Evolutionary conservation across 2,113 vertebrate species (phyloP), one percentile per base, ranked within the genome.

Genomic region (Perca fluviatilis): DNA sequence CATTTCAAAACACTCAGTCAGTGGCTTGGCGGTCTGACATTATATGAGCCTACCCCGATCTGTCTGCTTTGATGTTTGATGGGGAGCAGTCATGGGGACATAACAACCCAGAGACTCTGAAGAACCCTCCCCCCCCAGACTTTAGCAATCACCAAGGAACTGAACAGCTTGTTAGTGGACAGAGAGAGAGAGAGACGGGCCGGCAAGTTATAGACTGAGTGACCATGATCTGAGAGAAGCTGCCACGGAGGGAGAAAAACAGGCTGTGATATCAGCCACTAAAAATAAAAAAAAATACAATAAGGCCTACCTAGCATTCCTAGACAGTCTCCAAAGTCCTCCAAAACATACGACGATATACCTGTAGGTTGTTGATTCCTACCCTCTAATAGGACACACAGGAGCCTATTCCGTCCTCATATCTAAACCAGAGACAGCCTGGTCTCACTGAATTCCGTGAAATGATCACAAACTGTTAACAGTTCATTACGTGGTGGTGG

Each of bases 31-130:
- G 33, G 47, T 53, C 51, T 76, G 50, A 53, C 40, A 54, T 63
- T 63, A 80, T 72, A 86, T 74, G 77, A 86, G 77, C 74, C 71
- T 23, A 66, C 19, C 53, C 53, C n/a, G 54, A 80, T 78, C 57
- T 47, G 68, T 74, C 36, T n/a, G 25, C 56, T 60, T 73, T 43
- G 40, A 43, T 43, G 40, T 43, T 50, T 60, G 43, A 60, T 4
- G 51, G 27, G 43, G 21, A 63, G 47, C 61, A 18, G 15, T 50
- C 27, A 3, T n/a, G 69, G 27, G 23, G 70, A 61, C 61, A 8
- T 68, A 66, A 74, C 8, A 70, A 58, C 58, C 25, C 57, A 49
- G 36, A 61, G 47, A 61, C 21, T 33, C 8, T 40, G 33, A 62
- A 62, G 30, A 19, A 12, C 11, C 4, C 51, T 21, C 19, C 51